Conservation (phyloP, 1,140 invertebrate species). For the Limonius californicus region DNA sequence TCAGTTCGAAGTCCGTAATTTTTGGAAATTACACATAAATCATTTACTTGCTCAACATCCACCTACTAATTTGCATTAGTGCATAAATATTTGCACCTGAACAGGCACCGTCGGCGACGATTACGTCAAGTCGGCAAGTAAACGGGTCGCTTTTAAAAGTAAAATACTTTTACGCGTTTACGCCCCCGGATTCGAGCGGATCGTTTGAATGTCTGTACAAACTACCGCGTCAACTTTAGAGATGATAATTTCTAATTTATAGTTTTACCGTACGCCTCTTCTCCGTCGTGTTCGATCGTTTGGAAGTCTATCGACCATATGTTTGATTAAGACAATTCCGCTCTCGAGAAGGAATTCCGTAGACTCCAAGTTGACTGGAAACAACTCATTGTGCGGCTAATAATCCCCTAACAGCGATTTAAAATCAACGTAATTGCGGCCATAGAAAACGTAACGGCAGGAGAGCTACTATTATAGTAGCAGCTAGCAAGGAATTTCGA, state of each 20-base stretch:
- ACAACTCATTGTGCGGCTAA: too few species aligned
- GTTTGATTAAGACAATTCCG: too few species aligned
- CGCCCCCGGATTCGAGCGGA: background rate
- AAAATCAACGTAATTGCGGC: background rate
- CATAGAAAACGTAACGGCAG: too few species aligned
- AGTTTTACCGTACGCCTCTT: background rate
- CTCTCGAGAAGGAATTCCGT: too few species aligned
- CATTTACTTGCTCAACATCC: background rate
- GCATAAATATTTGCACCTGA: conserved; percentile 12
- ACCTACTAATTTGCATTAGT: background rate
- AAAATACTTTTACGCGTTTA: background rate
- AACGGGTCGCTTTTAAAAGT: background rate
- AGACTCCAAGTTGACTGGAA: too few species aligned
- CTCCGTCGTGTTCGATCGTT: too few species aligned
- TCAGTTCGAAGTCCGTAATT: too few species aligned
- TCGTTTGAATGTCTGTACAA: background rate
- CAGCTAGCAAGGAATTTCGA: too few species aligned
- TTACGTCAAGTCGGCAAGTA: background rate
- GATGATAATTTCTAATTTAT: background rate
- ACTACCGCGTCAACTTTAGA: background rate
- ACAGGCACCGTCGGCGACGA: background rate
- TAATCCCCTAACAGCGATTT: background rate
- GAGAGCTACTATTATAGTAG: too few species aligned
- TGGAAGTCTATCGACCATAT: background rate
- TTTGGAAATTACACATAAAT: too few species aligned